Conservation (phyloP, 2,888 invertebrate genomes). For the Hipparchia sbordonii region DNA sequence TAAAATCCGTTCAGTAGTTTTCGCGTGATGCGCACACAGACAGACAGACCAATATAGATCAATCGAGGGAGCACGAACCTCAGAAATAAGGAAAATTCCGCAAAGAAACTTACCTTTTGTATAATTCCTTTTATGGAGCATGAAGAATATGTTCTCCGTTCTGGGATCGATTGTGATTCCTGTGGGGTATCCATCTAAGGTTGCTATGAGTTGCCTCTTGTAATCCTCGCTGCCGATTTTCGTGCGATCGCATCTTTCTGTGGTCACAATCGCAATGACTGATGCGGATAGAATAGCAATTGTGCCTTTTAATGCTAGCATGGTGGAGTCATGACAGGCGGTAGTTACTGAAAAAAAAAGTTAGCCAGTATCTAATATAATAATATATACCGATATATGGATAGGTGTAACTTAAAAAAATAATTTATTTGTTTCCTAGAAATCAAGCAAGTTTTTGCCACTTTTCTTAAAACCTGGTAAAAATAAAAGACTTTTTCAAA, state of each 20-base stretch:
- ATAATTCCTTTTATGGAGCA: conserved; percentile 72
- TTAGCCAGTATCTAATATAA: too few relatives aligned
- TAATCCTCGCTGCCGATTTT: conserved; percentile 70
- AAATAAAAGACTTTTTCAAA: too few relatives aligned
- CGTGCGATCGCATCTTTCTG: conserved; percentile 68
- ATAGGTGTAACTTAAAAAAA: too few relatives aligned
- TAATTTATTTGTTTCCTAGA: too few relatives aligned
- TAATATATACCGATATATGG: too few relatives aligned
- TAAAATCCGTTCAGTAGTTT: too few relatives aligned
- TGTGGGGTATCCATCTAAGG: conserved; percentile 72
- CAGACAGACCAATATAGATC: too few relatives aligned
- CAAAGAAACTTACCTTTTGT: conserved; percentile 60
- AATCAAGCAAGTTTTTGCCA: too few relatives aligned
- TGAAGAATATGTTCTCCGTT: conserved; percentile 72
- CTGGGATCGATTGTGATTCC: conserved; percentile 67
- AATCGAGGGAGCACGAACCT: too few relatives aligned
- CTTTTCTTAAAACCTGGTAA: too few relatives aligned
- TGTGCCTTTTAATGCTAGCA: conserved; percentile 46
- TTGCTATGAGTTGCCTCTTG: conserved; percentile 69
- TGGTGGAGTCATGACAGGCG: conserved; percentile 57
- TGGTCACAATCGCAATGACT: conserved; percentile 38
- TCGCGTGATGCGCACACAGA: too few relatives aligned
- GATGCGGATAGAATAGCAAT: conserved; percentile 45
- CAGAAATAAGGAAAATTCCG: too few relatives aligned
- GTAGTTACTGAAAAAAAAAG: conserved; percentile 6